Evolutionary conservation across 2,113 vertebrate species (phyloP).

Genomic region (Leucopsar rothschildi): DNA sequence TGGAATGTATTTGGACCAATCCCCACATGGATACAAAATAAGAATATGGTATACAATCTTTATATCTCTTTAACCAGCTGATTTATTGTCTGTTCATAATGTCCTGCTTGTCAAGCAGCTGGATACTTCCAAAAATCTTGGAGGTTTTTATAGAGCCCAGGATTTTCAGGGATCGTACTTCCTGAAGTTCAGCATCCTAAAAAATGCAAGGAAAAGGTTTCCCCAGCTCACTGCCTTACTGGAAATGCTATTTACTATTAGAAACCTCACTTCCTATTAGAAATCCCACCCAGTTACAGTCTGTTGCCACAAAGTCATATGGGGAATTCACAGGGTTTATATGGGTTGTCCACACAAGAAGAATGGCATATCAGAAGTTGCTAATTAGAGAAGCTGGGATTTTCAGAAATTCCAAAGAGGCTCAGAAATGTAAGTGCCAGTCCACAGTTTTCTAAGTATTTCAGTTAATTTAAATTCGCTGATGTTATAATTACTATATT

Average conservation of each 20-base stretch:
- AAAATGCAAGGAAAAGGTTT: constrained; percentile 63
- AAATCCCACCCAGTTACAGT: not conserved
- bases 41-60: not conserved
- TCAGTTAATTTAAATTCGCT: not conserved
- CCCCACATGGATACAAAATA: not conserved
- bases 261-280: not conserved
- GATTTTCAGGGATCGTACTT: constrained; percentile 55
- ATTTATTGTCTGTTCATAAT: not conserved
- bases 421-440: not conserved
- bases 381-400: not conserved
- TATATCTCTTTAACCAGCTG: not conserved
- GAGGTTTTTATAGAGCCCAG: constrained; percentile 49
- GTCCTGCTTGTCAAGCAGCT: constrained; percentile 39
- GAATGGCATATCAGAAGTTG: not conserved
- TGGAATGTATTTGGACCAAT: not conserved
- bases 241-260: not conserved
- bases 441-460: not conserved
- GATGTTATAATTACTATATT: not conserved
- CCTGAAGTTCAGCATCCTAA: constrained; percentile 58
- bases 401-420: not conserved
- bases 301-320: rapidly evolving
- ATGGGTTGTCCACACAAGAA: not conserved
- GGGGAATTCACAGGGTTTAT: not conserved
- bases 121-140: constrained; percentile 28
- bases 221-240: constrained; percentile 46